Evolutionary conservation across 2,888 invertebrate genomes (phyloP).

Genomic region (Thymelicus lineola): DNA sequence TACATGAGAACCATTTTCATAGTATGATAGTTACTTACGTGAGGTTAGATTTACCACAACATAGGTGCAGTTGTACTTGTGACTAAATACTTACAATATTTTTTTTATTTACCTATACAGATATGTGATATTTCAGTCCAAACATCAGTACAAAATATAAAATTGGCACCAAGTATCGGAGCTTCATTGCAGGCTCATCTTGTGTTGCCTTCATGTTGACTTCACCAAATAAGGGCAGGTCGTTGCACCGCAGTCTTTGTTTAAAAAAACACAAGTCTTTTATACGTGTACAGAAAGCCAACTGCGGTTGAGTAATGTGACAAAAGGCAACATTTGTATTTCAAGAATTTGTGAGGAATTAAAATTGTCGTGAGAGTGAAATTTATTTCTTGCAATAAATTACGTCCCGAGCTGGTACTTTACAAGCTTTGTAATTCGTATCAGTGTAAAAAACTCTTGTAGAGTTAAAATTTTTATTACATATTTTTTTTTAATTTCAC

Average conservation of each 20-base stretch:
- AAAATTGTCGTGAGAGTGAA: conserved; percentile 50
- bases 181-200: conserved; percentile 46
- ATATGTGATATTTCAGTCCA: background rate
- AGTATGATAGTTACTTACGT: too few species aligned
- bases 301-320: conserved; percentile 63
- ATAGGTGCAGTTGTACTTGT: background rate
- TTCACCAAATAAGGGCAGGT: conserved; percentile 78
- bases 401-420: conserved; percentile 4
- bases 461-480: too few species aligned
- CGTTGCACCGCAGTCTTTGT: conserved; percentile 76
- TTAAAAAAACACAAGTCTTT: conserved; percentile 73
- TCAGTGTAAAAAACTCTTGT: background rate
- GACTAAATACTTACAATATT: background rate
- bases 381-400: conserved; percentile 42
- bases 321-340: conserved; percentile 49
- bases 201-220: conserved; percentile 55
- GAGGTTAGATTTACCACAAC: background rate
- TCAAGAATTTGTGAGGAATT: conserved; percentile 45
- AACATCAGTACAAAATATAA: conserved; percentile 29
- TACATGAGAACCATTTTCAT: too few species aligned
- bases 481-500: too few species aligned
- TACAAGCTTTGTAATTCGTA: background rate
- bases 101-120: too few species aligned
- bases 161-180: conserved; percentile 38
- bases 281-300: conserved; percentile 70